Base-by-base conservation (phyloP, 2,797 vertebrate genomes). In the Mus minutoides region DNA sequence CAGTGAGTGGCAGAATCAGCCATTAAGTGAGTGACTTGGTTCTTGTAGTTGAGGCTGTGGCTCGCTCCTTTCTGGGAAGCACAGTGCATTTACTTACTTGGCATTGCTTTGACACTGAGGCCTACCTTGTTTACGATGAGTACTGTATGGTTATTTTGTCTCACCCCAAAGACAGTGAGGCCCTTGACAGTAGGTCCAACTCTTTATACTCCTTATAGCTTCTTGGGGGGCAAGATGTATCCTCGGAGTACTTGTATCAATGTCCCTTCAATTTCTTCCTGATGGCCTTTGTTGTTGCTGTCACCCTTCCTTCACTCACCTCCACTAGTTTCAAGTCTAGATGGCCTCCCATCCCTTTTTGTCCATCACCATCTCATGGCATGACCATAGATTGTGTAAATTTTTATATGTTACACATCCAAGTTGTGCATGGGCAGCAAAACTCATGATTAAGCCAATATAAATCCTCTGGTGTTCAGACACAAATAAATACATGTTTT, bases 401-500 rank as follows among this genome's bases (percentile, higher is more conserved):
- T 21, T 83, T 76, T 69, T 78, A 93, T 31, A 69, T 89, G 40
- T 22, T 64, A 71, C 6, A 76, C 3, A 64, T 43, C 5, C 22
- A 87, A 71, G 21, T 26, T 82, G 69, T 31, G 40, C 11, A 54
- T 8, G 40, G 69, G 77, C 54, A 88, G 64, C 62, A 88, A 76
- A 91, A 49, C 56, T 96, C 14, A n/a, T 31, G 73, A 37, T 49
- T 56, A 94, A 90, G 40, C 13, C 73, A 73, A 77, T 37, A 52
- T 77, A 89, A 91, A 91, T 67, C 37, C 24, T 62, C 21, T 83
- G 40, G 16, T 87, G 49, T 64, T 90, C 76, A 54, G 49, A 54
- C 37, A 60, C 62, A 87, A 86, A 67, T 84, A 76, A 95, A 80
- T 58, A 73, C 87, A 37, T 43, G 64, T n/a, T 87, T 84, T 67